Conservation (phyloP, 92 coral and sea anemone genomes). For the Epizoanthus stellaris region DNA sequence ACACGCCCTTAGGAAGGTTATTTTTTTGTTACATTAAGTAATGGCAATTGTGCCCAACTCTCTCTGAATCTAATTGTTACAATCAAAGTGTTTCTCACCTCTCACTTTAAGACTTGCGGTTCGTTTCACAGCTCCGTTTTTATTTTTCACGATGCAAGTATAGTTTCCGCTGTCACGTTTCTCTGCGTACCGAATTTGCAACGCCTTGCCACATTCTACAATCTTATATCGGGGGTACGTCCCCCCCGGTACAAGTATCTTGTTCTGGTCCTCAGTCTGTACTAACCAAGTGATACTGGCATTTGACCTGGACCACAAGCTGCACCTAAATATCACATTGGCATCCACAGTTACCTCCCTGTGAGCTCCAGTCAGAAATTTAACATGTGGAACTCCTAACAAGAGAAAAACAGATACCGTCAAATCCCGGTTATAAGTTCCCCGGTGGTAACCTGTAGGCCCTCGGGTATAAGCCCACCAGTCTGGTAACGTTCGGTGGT, state of each 20-base stretch:
- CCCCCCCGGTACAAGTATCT: neutral
- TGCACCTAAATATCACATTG: conserved; percentile 8
- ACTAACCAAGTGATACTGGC: conserved; percentile 9
- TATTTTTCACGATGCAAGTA: neutral
- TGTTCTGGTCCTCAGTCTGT: neutral
- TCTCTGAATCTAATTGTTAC: neutral
- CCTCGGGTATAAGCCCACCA: too few relatives aligned
- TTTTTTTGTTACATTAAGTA: too few relatives aligned
- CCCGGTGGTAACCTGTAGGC: too few relatives aligned
- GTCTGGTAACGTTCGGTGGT: too few relatives aligned
- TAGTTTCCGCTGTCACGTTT: conserved; percentile 24
- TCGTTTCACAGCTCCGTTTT: neutral
- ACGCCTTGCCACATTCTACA: conserved; percentile 10
- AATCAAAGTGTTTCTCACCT: neutral
- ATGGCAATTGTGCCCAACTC: too few relatives aligned
- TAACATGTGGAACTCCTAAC: conserved; percentile 7
- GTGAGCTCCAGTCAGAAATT: neutral
- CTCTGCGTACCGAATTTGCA: conserved; percentile 9
- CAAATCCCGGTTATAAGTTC: neutral
- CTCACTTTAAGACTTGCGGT: neutral
- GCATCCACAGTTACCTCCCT: neutral
- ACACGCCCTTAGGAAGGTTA: too few relatives aligned
- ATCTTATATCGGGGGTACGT: neutral
- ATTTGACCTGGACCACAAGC: neutral
- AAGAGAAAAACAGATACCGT: neutral